Evolutionary conservation across 2,888 invertebrate genomes (phyloP), one percentile per base, ranked within the genome.

Genomic region (Coecobrya sp.): DNA sequence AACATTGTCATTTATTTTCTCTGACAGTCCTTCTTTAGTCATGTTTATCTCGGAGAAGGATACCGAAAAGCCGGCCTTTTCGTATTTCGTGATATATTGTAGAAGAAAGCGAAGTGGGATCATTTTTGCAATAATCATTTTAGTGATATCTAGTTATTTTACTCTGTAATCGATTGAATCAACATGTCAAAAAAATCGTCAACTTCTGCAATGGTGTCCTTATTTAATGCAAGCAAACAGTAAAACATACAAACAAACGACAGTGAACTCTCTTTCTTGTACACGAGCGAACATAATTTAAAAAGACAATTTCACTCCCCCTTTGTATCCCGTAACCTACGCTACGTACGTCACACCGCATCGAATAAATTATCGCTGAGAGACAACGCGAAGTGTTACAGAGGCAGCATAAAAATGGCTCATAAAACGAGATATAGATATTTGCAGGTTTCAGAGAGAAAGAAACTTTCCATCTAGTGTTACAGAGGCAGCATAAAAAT

Each of bases 41-140:
- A 55, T 55, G 27, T 55, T 25, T 65, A 16, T 62, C 13, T 19
- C 19, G 62, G 82, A 73, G 68, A 55, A 91, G 84, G 91, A 73
- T 70, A 49, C 87, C 70, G 91, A 87, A 91, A 91, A 86, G 87
- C 87, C 45, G 87, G 91, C 87, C 91, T 91, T 91, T 91, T 91
- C 91, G 91, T 52, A 52, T 82, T 91, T 65, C 90, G 90, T 90
- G 90, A 90, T 86, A 87, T 62, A 52, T 19, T 55, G 45, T 10
- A 27, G n/a, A 27, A 76, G 25, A 7, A 52, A 19, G 45, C 79
- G 70, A 55, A 59, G 81, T 82, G 87, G 84, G 91, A 87, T 70
- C 86, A 86, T 81, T 86, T 76, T 91, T 79, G 91, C 91, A 91
- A 91, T 91, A 91, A 86, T 86, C 59, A 27, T 84, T 55, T 59